These are phyloP conservation scores for Drosophila anomalata DNA, from an alignment of 2,888 invertebrate genomes.

Conservation along the genomic window DNA sequence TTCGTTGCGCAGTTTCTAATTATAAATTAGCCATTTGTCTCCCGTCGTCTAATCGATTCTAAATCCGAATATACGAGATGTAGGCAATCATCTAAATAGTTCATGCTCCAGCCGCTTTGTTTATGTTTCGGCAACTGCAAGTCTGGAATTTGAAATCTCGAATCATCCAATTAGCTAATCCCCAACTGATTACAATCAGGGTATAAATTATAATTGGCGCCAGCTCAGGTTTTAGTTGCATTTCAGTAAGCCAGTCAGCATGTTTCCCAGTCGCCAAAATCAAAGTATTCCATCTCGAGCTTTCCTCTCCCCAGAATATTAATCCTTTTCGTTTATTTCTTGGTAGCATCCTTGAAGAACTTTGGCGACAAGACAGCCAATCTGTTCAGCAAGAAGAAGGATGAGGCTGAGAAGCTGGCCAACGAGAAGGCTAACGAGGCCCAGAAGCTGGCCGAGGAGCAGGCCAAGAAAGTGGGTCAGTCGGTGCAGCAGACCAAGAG, in stretches of 20 bases:
- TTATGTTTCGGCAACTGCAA: constrained; percentile 68
- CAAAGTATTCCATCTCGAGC: constrained; percentile 11
- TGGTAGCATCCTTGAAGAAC: constrained; percentile 88
- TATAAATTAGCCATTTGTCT: constrained; percentile 13
- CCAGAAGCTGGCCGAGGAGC: constrained; percentile 87
- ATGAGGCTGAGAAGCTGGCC: constrained; percentile 88
- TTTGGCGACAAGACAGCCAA: constrained; percentile 89
- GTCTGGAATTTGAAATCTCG: constrained; percentile 40
- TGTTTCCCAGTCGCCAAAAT: constrained; percentile 63
- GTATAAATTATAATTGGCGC: constrained; percentile 61
- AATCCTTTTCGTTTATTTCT: constrained; percentile 36
- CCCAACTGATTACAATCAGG: constrained; percentile 45
- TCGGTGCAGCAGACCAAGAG: constrained; percentile 86
- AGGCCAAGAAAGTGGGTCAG: constrained; percentile 87
- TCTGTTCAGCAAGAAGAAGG: constrained; percentile 89
- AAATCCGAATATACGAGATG: constrained; percentile 5
- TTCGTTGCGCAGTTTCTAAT: constrained; percentile 39
- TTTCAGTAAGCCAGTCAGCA: constrained; percentile 32
- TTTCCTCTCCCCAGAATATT: not conserved
- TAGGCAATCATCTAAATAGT: constrained; percentile 55
- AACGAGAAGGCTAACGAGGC: constrained; percentile 87
- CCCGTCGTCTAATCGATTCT: constrained; percentile 13
- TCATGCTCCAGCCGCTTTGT: constrained; percentile 55
- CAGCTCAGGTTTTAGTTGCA: constrained; percentile 45
- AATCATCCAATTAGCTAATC: constrained; percentile 16